Evolutionary conservation across 1,140 invertebrate genomes (phyloP), one percentile per base, ranked within the genome.

Genomic region (Drosophila sucinea): DNA sequence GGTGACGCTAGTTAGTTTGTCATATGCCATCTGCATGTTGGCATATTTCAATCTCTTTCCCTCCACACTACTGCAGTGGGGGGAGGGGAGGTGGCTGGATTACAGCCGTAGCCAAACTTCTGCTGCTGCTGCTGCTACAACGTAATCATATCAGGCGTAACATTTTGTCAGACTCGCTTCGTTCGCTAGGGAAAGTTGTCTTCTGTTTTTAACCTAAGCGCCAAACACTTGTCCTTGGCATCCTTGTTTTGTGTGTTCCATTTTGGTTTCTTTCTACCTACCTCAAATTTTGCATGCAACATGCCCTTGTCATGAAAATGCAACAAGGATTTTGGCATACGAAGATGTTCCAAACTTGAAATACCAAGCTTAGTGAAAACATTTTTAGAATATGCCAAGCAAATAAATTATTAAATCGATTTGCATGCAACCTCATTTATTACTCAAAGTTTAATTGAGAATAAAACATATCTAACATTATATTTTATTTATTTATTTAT

Each of bases 71-170:
- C 17, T 47, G 51, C 51, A 10, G 17, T 4, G 35, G 10, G 5
- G 11, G 30, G 30, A 4, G 30, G 30, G 2, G 4, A 4, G 35
- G 35, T 38, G 35, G 35, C 3, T 38, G 35, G 35, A 8, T 1
- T 38, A 0, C 35, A n/a, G 55, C 61, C 44, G 25, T 33, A 29
- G 11, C 57, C 23, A 75, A 68, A 73, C 82, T 85, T 75, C 54
- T 75, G 35, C 63, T 66, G 17, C 11, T 62, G 25, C 44, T 41
- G 55, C 33, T 25, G 30, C 61, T 54, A 70, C 67, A 82, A 57
- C 72, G 70, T 82, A 83, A 83, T 87, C 76, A 87, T 87, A 87
- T 86, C 69, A 83, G 44, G 71, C 56, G 54, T 57, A 72, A 70
- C 67, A 87, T 79, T 86, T 75, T 67, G 57, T 62, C 79, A 79